A percentile compares a stretch with the other conserved stretches of the same genome.
These are phyloP conservation scores for Microctenopoma lineatum DNA, from an alignment of 2,797 vertebrate genomes.

Conservation along the genomic window DNA sequence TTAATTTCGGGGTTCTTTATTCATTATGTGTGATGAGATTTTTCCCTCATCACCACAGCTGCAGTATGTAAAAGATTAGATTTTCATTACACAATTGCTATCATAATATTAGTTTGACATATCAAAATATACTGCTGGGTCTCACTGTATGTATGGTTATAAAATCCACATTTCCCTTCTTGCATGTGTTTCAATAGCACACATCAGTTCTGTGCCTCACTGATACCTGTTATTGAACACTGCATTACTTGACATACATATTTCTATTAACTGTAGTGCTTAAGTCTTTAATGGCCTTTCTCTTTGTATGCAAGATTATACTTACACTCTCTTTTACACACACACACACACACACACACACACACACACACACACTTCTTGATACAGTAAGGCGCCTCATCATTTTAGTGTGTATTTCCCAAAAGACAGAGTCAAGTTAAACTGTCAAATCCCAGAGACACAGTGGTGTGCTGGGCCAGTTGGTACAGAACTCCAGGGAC, in stretches of 20 bases:
- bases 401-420: constrained; percentile 45
- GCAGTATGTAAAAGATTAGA: neutral
- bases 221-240: too few relatives aligned
- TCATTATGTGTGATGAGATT: constrained; percentile 18
- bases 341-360: neutral
- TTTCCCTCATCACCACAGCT: neutral
- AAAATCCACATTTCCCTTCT: too few relatives aligned
- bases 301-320: neutral
- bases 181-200: too few relatives aligned
- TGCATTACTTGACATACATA: neutral
- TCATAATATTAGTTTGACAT: too few relatives aligned
- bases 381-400: constrained; percentile 10
- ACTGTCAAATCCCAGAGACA: constrained; percentile 67
- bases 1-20: constrained; percentile 5
- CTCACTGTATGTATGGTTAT: too few relatives aligned
- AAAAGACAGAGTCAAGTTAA: constrained; percentile 59
- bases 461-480: constrained; percentile 34
- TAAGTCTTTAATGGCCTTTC: constrained; percentile 13
- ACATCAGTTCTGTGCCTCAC: too few relatives aligned
- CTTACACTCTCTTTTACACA: neutral
- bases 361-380: neutral
- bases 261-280: neutral
- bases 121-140: too few relatives aligned
- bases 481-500: constrained; percentile 31
- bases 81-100: too few relatives aligned